phyloP scores from a whole-genome alignment of 2,888 invertebrate species.

The Leucoptera coffeella region DNA sequence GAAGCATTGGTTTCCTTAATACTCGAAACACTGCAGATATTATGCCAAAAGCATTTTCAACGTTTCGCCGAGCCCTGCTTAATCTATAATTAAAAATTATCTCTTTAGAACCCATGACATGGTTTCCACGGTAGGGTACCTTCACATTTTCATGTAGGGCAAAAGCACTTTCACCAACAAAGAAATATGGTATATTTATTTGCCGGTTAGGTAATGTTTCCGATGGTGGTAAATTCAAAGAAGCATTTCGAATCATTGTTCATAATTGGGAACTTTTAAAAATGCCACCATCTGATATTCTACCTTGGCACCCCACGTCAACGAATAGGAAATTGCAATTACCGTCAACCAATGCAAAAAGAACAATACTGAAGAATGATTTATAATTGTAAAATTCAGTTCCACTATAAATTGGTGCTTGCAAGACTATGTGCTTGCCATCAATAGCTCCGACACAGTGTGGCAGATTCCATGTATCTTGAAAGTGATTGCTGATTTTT shows the following conservation, averaged over 20 bases:
- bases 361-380: slow-evolving; percentile 9
- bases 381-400: slow-evolving; percentile 11
- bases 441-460: slow-evolving; percentile 10
- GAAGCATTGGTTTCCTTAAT: too few relatives aligned
- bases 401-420: slow-evolving; percentile 9
- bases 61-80: too few relatives aligned
- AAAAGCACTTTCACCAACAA: slow-evolving; percentile 6
- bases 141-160: too few relatives aligned
- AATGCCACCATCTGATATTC: slow-evolving; percentile 10
- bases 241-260: slow-evolving; percentile 4
- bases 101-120: too few relatives aligned
- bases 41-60: too few relatives aligned
- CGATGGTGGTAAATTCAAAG: slow-evolving; percentile 6
- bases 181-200: slow-evolving; percentile 5
- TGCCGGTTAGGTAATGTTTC: slow-evolving; percentile 5
- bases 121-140: too few relatives aligned
- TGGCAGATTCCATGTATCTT: too few relatives aligned
- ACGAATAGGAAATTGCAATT: slow-evolving; percentile 9
- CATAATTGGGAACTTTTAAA: slow-evolving; percentile 6
- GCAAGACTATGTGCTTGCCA: slow-evolving; percentile 9
- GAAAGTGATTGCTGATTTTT: neutral
- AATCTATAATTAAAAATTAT: too few relatives aligned
- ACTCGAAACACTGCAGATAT: too few relatives aligned
- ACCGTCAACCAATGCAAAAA: slow-evolving; percentile 6
- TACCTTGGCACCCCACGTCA: slow-evolving; percentile 9